Percentiles rank a stretch among this genome's conserved stretches.
Evolutionary conservation across 1,140 invertebrate genomes (phyloP).

Genomic region (Drosophila bipectinata): DNA sequence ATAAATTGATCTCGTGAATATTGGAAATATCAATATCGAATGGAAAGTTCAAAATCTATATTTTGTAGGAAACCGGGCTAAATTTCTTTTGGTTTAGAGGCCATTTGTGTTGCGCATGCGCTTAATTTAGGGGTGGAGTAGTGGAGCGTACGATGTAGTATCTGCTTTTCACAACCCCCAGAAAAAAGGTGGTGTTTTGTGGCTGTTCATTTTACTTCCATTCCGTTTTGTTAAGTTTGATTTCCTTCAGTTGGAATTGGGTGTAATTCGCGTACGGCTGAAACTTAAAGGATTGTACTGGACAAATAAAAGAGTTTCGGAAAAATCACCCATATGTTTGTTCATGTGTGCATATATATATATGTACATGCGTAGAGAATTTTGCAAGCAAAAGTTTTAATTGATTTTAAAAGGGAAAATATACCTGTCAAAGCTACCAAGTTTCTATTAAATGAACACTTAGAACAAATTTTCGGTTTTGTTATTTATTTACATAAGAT

Average conservation of each 20-base stretch:
- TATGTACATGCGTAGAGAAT: constrained; percentile 46
- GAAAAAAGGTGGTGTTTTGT: constrained; percentile 44
- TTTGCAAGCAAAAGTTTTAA: constrained; percentile 43
- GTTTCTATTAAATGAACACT: neutral
- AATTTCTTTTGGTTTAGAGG: neutral
- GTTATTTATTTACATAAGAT: neutral
- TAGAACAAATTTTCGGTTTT: neutral
- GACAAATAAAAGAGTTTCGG: constrained; percentile 53
- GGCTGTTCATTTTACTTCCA: constrained; percentile 49
- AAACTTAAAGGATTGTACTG: constrained; percentile 49
- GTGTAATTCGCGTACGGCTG: constrained; percentile 62
- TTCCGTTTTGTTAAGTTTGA: constrained; percentile 25
- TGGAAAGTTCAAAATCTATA: neutral
- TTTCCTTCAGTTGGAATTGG: constrained; percentile 60
- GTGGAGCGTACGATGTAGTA: constrained; percentile 1
- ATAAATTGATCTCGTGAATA: too few species aligned
- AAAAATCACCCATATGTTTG: constrained; percentile 48
- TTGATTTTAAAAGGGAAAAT: constrained; percentile 6
- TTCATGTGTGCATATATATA: constrained; percentile 28
- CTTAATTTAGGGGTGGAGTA: constrained; percentile 17
- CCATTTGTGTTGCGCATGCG: constrained; percentile 21
- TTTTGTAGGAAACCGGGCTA: neutral
- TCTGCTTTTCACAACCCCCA: constrained; percentile 37
- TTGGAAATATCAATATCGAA: neutral
- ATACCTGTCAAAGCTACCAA: neutral